A percentile compares a stretch with the other conserved stretches of the same genome.
Evolutionary conservation across 2,113 vertebrate species (phyloP).

Genomic region (Gymnobelideus leadbeateri): DNA sequence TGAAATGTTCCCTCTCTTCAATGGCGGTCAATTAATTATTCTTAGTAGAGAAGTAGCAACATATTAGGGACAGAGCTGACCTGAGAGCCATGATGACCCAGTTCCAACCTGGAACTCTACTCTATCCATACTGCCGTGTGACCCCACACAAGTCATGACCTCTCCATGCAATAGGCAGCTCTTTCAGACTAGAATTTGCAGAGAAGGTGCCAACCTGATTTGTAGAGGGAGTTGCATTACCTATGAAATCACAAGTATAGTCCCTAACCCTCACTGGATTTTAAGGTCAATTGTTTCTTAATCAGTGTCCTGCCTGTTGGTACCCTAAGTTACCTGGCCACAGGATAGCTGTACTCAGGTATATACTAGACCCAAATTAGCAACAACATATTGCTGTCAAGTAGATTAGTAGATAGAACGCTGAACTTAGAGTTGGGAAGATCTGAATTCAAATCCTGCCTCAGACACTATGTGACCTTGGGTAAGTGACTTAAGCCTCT

Average conservation of each 20-base stretch:
- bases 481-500: background rate
- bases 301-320: background rate
- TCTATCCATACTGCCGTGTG: background rate
- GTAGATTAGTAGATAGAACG: accelerated
- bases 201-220: background rate
- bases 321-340: background rate
- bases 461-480: background rate
- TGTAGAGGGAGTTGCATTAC: background rate
- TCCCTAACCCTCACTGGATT: background rate
- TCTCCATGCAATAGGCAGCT: background rate
- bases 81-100: background rate
- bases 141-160: background rate
- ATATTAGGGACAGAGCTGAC: background rate
- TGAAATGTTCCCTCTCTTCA: background rate
- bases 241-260: background rate
- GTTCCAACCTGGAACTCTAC: background rate
- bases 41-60: background rate
- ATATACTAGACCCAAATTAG: background rate
- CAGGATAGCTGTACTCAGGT: background rate
- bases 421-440: background rate
- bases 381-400: background rate
- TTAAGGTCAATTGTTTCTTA: background rate
- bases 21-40: background rate
- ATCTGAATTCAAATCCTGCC: background rate
- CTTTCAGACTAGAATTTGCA: background rate